Base-by-base conservation (phyloP, 1,140 invertebrate species). In the Drosophila triauraria region DNA sequence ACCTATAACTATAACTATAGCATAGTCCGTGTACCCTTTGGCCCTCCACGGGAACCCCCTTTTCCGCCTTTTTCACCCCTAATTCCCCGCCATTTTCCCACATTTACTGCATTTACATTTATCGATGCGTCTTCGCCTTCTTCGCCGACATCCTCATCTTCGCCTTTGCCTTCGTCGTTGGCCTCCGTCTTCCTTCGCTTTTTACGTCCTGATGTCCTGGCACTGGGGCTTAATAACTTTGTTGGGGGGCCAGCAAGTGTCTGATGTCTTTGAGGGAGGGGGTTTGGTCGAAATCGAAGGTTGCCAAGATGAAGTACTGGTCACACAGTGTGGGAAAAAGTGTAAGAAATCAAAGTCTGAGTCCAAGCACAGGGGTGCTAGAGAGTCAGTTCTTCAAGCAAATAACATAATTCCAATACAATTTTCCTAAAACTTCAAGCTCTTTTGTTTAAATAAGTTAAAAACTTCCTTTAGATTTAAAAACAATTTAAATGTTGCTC, bases 41-140 rank as follows among this genome's bases (percentile, higher is more conserved):
- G 15, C 59, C 59, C 47, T 42, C 44, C 47, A 7, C 15, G 35
- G 2, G 23, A 17, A 30, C 42, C 46, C 50, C 44, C 10, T 17
- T 8, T n/a, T n/a, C 43, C 50, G 40, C 10, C 23, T 8, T n/a
- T n/a, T 17, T 32, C 59, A 17, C 35, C 43, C 67, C 50, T 57
- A 50, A 30, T 17, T 25, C 75, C 56, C 40, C 54, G 57, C 54
- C 53, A 56, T 56, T 56, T 40, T 25, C 35, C 53, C 25, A 42
- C 47, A 57, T 76, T 76, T 75, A 68, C 76, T 80, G 83, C 80
- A 88, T 88, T 88, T 88, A 90, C 80, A 88, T 88, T 88, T 84
- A 88, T 88, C 84, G 84, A 88, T 88, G 87, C 70, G 74, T 84
- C 53, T 56, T 56, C 85, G 68, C 54, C 80, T 32, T 20, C 20